These are phyloP conservation scores for Hipposideros armiger DNA, from an alignment of 2,113 vertebrate genomes.

Conservation along the genomic window DNA sequence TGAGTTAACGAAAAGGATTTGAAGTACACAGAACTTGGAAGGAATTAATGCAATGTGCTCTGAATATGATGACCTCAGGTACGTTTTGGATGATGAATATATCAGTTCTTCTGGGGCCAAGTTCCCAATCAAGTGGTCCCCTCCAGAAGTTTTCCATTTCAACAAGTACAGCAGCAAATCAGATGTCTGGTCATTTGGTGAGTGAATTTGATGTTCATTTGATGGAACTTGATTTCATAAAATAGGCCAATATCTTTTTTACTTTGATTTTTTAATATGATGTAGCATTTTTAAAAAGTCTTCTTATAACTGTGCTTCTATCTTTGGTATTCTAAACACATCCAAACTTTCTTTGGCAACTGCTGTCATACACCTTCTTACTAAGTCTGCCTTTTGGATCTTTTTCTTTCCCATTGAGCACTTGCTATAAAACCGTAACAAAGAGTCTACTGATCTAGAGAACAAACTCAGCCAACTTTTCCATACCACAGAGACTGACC, in stretches of 20 bases:
- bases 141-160: constrained; percentile 94
- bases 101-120: constrained; percentile 92
- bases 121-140: constrained; percentile 96
- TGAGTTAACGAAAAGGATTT: neutral
- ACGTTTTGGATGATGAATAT: constrained; percentile 94
- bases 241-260: neutral
- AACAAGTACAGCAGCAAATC: constrained; percentile 95
- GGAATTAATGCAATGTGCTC: neutral
- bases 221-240: neutral
- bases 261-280: neutral
- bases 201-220: constrained; percentile 70
- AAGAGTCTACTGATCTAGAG: neutral
- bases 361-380: neutral
- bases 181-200: constrained; percentile 96
- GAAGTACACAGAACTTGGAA: neutral
- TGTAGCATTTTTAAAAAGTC: neutral
- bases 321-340: neutral
- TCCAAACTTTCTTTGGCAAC: neutral
- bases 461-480: neutral
- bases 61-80: constrained; percentile 84
- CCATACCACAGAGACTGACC: neutral
- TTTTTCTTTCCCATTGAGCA: neutral
- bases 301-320: neutral
- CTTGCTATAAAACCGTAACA: neutral
- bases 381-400: neutral